These are phyloP conservation scores for Sphecodes monilicornis DNA, from an alignment of 2,888 invertebrate genomes.

Conservation along the genomic window DNA sequence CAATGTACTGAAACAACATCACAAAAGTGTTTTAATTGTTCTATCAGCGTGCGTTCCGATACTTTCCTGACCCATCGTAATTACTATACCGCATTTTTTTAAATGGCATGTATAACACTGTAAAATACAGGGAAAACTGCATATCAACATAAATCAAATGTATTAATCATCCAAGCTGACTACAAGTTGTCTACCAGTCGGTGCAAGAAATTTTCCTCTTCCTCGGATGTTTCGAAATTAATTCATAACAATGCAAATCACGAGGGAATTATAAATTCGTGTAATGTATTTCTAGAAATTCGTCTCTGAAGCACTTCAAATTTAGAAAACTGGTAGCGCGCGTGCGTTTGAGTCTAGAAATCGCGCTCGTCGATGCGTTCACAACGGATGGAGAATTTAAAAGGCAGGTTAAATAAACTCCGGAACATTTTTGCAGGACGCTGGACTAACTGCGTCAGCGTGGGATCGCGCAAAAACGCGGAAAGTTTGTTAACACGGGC, in stretches of 20 bases:
- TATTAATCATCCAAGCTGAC: too few relatives aligned
- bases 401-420: slow-evolving; percentile 9
- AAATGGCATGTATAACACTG: too few relatives aligned
- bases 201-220: neutral
- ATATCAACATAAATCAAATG: too few relatives aligned
- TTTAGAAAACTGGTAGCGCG: neutral
- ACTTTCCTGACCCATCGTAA: too few relatives aligned
- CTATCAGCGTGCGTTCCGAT: too few relatives aligned
- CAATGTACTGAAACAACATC: too few relatives aligned
- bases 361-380: slow-evolving; percentile 4
- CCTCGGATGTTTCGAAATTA: neutral
- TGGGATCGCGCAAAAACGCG: slow-evolving; percentile 29
- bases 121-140: too few relatives aligned
- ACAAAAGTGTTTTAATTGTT: too few relatives aligned
- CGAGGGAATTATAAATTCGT: neutral
- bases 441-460: neutral
- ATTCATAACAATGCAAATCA: neutral
- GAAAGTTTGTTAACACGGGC: slow-evolving; percentile 39
- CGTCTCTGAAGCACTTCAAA: neutral
- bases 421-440: slow-evolving; percentile 13
- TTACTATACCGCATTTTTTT: too few relatives aligned
- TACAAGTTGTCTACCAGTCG: neutral
- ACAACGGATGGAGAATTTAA: neutral
- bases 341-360: slow-evolving; percentile 11
- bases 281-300: neutral